Conservation (phyloP, 1,140 invertebrate genomes). For the Monomorium pharaonis region DNA sequence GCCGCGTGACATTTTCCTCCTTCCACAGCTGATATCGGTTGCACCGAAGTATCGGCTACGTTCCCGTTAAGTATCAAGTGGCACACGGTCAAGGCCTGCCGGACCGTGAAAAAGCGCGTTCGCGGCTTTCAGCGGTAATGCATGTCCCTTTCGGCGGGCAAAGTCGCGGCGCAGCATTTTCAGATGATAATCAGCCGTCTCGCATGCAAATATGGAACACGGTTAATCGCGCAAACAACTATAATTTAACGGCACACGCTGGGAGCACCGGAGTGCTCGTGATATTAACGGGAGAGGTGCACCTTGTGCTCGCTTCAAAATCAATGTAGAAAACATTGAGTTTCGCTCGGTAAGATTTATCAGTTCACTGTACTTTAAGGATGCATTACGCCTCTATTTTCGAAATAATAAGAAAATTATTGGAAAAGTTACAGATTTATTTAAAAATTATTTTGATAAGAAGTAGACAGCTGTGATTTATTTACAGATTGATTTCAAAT, state of each 20-base stretch:
- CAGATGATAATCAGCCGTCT: slow-evolving; percentile 63
- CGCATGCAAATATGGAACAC: slow-evolving; percentile 59
- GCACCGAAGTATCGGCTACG: not conserved
- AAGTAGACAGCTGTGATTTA: no score
- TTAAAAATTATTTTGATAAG: no score
- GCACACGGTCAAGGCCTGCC: slow-evolving; percentile 43
- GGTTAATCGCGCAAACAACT: slow-evolving; percentile 61
- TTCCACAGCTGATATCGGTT: not conserved
- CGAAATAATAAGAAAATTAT: no score
- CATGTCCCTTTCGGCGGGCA: slow-evolving; percentile 53
- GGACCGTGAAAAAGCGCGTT: slow-evolving; percentile 51
- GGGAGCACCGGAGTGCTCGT: not conserved
- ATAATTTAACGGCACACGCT: slow-evolving; percentile 61
- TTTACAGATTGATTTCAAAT: no score
- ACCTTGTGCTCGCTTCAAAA: not conserved
- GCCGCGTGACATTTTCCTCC: slow-evolving; percentile 1
- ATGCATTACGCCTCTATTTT: no score
- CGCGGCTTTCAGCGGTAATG: slow-evolving; percentile 19
- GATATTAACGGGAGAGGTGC: slow-evolving; percentile 44
- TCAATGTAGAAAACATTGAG: not conserved
- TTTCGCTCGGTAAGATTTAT: not conserved
- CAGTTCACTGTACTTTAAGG: not conserved
- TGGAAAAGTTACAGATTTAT: no score
- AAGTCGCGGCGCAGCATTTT: slow-evolving; percentile 32
- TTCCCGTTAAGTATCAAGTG: slow-evolving; percentile 53